These are phyloP conservation scores for Scaptomyza pallida DNA, from an alignment of 1,140 invertebrate genomes.

Conservation along the genomic window DNA sequence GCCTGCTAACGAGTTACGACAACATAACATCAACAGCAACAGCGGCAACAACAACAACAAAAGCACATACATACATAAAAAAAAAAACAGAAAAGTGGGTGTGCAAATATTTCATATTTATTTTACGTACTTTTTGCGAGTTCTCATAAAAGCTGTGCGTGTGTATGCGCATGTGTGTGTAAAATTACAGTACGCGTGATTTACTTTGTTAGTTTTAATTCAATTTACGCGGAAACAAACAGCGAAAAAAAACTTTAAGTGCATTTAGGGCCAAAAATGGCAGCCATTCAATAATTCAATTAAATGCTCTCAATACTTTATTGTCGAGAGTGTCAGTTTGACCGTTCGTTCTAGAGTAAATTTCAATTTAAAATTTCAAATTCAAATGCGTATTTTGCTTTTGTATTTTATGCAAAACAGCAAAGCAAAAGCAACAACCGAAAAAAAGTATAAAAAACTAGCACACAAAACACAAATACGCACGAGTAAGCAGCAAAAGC, in stretches of 20 bases:
- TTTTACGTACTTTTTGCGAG: constrained; percentile 47
- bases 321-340: constrained; percentile 22
- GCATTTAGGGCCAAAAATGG: constrained; percentile 28
- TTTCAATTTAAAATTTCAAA: constrained; percentile 28
- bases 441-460: constrained; percentile 14
- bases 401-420: constrained; percentile 49
- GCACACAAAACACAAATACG: constrained; percentile 34
- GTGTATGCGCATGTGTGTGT: not conserved
- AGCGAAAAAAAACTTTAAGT: constrained; percentile 23
- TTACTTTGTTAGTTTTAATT: constrained; percentile 57
- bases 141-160: constrained; percentile 31
- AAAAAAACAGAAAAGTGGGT: not conserved
- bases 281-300: constrained; percentile 31
- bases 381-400: constrained; percentile 9
- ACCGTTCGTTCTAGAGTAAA: not conserved
- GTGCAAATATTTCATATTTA: constrained; percentile 60
- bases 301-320: constrained; percentile 33
- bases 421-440: not conserved
- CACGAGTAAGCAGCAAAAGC: constrained; percentile 47
- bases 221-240: constrained; percentile 38
- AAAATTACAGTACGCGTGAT: constrained; percentile 29
- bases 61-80: constrained; percentile 6
- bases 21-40: constrained; percentile 11
- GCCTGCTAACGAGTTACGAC: constrained; percentile 48
- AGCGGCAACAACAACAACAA: constrained; percentile 10